A percentile compares a stretch with the other conserved stretches of the same genome.
These are phyloP conservation scores for Ailurus styani DNA, from an alignment of 2,113 vertebrate species.

Conservation along the genomic window DNA sequence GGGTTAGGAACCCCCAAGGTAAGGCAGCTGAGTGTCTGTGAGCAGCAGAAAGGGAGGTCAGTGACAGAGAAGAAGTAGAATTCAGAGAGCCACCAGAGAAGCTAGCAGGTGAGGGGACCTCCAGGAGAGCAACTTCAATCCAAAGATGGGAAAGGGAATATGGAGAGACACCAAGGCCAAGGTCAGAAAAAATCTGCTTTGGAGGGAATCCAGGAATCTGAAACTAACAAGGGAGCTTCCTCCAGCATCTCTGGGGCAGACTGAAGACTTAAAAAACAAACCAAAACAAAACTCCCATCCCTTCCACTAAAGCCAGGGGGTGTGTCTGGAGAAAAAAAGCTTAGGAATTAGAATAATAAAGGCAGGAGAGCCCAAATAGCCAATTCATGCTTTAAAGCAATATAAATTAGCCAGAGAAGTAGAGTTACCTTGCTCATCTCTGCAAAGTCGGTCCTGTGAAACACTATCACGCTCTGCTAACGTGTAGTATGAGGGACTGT, in stretches of 20 bases:
- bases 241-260: not conserved
- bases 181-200: not conserved
- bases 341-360: not conserved
- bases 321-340: not conserved
- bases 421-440: not conserved
- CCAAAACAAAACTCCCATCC: not conserved
- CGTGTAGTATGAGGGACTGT: not conserved
- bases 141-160: not conserved
- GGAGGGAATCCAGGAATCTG: not conserved
- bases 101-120: not conserved
- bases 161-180: not conserved
- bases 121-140: not conserved
- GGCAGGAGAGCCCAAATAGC: not conserved
- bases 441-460: not conserved
- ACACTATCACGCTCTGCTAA: too few species aligned
- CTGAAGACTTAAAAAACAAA: not conserved
- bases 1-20: not conserved
- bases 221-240: not conserved
- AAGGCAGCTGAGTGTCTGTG: not conserved
- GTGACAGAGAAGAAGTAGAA: not conserved
- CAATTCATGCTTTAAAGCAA: not conserved
- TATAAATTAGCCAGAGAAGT: not conserved
- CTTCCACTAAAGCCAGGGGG: not conserved
- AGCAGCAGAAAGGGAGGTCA: not conserved
- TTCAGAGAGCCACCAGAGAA: not conserved